phyloP scores from a whole-genome alignment of 2,888 invertebrate genomes.

The Lagria hirta region DNA sequence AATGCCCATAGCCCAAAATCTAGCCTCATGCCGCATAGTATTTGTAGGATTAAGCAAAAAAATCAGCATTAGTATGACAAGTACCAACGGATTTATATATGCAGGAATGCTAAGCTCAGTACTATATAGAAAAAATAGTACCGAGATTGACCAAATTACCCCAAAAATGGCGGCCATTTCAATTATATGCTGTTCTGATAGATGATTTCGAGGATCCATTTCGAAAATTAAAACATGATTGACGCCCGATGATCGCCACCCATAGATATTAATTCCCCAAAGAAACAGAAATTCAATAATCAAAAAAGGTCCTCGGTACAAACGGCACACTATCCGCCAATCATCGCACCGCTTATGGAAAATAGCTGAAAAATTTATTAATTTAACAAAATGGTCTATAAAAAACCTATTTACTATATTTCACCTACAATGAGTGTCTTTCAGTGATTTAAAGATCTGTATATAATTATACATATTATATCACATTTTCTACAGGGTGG shows the following conservation, averaged over 20 bases:
- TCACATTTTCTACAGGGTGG: no score
- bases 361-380: slow-evolving; percentile 61
- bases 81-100: slow-evolving; percentile 85
- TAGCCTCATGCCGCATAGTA: slow-evolving; percentile 87
- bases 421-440: no score
- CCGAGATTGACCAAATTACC: slow-evolving; percentile 91
- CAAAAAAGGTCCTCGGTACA: slow-evolving; percentile 93
- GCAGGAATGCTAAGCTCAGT: slow-evolving; percentile 85
- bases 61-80: slow-evolving; percentile 77
- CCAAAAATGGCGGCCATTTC: slow-evolving; percentile 92
- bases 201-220: slow-evolving; percentile 91
- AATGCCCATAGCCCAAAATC: slow-evolving; percentile 91
- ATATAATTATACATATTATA: no score
- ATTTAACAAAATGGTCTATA: no score
- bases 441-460: no score
- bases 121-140: slow-evolving; percentile 80
- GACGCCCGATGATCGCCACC: slow-evolving; percentile 96
- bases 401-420: no score
- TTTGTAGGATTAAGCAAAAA: slow-evolving; percentile 92
- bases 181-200: slow-evolving; percentile 92
- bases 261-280: slow-evolving; percentile 95
- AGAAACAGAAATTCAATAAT: slow-evolving; percentile 91
- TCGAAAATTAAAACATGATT: slow-evolving; percentile 98
- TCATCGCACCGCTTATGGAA: slow-evolving; percentile 74
- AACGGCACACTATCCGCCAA: slow-evolving; percentile 82